Base-by-base conservation (phyloP, 53 echinoderm and acorn worm genomes). In the Paelopatides confundens region DNA sequence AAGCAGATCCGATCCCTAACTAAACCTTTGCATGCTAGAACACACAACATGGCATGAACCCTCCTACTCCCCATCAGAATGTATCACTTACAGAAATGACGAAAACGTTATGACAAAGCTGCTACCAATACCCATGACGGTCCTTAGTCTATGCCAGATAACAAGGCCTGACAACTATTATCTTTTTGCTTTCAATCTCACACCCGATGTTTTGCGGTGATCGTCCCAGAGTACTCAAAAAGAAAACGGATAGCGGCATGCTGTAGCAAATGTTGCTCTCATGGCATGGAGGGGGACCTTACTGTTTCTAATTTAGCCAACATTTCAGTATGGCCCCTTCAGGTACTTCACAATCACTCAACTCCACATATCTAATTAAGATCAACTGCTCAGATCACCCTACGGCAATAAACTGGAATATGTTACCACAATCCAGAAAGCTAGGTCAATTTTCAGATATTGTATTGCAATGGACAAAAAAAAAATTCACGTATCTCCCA, bases 351-450 rank as follows among this genome's bases (percentile, higher is more conserved):
- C 74, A 74, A 74, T 74, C 74, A 74, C 47, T 74, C 74, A 74
- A 74, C 74, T 74, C 27, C 74, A 74, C 74, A 74, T 46, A 74
- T 74, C 74, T 74, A 74, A 74, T 74, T 74, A 74, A 74, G 74
- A 74, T 74, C 74, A 74, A 74, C 74, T 74, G 74, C 43, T 74
- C 39, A 74, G 74, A 40, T 74, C 74, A 74, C 40, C 74, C 74
- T 74, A 21, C 38, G 74, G 74, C 74, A 74, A n/a, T 39, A 40
- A 74, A 40, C 39, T 27, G 74, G 74, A 74, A 74, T 74, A 46
- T 39, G 39, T 74, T 74, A 74, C 74, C 74, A 74, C 74, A 74
- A 74, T 74, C 40, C 40, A 74, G 40, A 74, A 74, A 74, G 74
- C 74, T 74, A 74, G 74, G 74, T 74, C 74, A 74, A 74, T 74